These are phyloP conservation scores for Myotis findleyi DNA, from an alignment of 2,797 vertebrate genomes.

Conservation along the genomic window DNA sequence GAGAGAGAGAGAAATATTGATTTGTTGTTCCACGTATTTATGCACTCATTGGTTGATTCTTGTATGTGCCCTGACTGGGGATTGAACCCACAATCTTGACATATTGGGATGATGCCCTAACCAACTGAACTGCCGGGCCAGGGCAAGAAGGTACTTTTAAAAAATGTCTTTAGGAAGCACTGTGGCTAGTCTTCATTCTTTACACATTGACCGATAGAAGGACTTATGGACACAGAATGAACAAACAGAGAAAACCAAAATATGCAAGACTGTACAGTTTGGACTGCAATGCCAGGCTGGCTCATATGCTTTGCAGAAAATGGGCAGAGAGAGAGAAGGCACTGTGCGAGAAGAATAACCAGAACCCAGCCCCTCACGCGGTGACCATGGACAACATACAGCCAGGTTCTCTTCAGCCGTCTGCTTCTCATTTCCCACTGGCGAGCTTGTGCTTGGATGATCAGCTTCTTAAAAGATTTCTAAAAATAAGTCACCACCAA, in stretches of 20 bases:
- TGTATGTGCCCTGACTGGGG: background rate
- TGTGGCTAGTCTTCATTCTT: background rate
- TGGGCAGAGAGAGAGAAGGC: background rate
- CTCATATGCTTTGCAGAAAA: background rate
- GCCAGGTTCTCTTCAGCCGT: background rate
- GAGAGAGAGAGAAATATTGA: background rate
- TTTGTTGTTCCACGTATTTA: background rate
- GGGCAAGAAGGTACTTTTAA: background rate
- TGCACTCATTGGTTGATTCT: background rate
- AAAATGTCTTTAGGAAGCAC: background rate
- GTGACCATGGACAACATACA: fast-evolving
- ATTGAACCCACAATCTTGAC: background rate
- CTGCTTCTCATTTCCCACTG: slow-evolving; percentile 8
- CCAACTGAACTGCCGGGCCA: background rate
- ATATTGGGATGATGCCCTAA: background rate
- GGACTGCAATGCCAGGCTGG: background rate
- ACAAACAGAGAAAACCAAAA: background rate
- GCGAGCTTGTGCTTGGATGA: background rate
- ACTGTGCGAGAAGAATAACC: background rate
- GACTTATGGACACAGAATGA: background rate
- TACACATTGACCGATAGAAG: background rate
- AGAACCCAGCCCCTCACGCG: fast-evolving
- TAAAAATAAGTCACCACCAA: slow-evolving; percentile 57
- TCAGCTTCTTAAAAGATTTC: slow-evolving; percentile 31
- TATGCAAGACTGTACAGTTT: background rate